These are phyloP conservation scores for Ailuropoda melanoleuca DNA, from an alignment of 2,113 vertebrate species.

Conservation along the genomic window DNA sequence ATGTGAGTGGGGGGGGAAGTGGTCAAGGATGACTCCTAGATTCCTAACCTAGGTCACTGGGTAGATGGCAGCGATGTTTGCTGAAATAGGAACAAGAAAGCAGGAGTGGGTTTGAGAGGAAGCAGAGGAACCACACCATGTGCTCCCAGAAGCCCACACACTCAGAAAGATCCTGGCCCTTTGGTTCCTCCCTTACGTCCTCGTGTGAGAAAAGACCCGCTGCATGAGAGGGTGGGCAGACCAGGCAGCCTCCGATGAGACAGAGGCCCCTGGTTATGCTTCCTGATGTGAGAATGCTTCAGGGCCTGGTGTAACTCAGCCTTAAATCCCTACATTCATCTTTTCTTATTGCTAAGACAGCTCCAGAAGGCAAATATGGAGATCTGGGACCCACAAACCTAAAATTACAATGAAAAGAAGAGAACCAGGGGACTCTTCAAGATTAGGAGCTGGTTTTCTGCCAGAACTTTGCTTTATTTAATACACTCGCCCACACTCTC, in stretches of 20 bases:
- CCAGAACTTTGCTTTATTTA: constrained; percentile 27
- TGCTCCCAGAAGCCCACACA: neutral
- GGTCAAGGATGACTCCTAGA: neutral
- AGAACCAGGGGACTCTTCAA: constrained; percentile 16
- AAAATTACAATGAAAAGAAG: constrained; percentile 46
- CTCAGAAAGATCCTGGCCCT: neutral
- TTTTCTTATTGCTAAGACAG: neutral
- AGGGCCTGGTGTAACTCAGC: neutral
- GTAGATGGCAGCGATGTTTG: neutral
- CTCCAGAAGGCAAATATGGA: neutral
- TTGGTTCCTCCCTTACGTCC: neutral
- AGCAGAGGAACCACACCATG: neutral
- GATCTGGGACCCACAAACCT: neutral
- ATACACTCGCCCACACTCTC: neutral
- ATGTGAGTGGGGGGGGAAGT: neutral
- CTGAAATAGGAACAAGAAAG: neutral
- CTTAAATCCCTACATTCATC: neutral
- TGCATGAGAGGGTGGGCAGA: neutral
- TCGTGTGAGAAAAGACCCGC: neutral
- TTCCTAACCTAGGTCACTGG: neutral
- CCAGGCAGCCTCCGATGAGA: neutral
- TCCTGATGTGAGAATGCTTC: neutral
- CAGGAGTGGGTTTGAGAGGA: neutral
- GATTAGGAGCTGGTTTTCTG: constrained; percentile 36
- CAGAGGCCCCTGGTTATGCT: neutral